These are phyloP conservation scores for Mycalesis mineus DNA, from an alignment of 2,888 invertebrate species.

Conservation along the genomic window DNA sequence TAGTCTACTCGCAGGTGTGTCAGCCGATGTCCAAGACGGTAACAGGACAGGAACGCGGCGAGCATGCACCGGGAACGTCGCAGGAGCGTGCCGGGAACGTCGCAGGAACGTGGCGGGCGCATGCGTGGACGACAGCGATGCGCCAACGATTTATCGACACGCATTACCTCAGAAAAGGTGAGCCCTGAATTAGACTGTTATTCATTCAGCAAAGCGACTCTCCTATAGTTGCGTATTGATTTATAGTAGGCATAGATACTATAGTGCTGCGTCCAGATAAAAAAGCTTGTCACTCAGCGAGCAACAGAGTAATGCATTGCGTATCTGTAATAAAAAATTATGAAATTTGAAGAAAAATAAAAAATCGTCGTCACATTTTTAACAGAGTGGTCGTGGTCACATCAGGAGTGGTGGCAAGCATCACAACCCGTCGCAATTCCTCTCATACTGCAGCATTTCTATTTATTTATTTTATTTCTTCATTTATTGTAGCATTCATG, in stretches of 20 bases:
- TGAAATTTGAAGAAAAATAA: too few species aligned
- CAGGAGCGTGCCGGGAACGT: slow-evolving; percentile 30
- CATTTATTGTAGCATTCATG: too few species aligned
- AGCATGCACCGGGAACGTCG: slow-evolving; percentile 32
- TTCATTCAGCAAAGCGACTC: slow-evolving; percentile 25
- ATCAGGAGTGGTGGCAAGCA: too few species aligned
- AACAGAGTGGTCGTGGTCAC: too few species aligned
- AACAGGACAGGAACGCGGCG: slow-evolving; percentile 28
- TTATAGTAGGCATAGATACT: slow-evolving; percentile 5
- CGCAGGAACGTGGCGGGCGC: slow-evolving; percentile 24
- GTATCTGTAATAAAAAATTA: too few species aligned
- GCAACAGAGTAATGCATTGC: too few species aligned
- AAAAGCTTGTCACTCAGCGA: too few species aligned
- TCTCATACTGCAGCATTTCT: too few species aligned
- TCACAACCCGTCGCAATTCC: too few species aligned
- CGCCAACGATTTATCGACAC: slow-evolving; percentile 47
- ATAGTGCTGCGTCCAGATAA: too few species aligned
- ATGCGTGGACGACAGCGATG: slow-evolving; percentile 25
- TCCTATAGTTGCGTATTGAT: background rate
- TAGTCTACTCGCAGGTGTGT: background rate
- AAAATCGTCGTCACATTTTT: too few species aligned
- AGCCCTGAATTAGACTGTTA: slow-evolving; percentile 38
- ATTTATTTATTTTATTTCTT: too few species aligned
- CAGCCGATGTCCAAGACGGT: background rate
- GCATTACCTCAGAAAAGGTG: slow-evolving; percentile 64